Evolutionary conservation across 1,140 invertebrate species (phyloP).

Genomic region (Zaprionus inermis): DNA sequence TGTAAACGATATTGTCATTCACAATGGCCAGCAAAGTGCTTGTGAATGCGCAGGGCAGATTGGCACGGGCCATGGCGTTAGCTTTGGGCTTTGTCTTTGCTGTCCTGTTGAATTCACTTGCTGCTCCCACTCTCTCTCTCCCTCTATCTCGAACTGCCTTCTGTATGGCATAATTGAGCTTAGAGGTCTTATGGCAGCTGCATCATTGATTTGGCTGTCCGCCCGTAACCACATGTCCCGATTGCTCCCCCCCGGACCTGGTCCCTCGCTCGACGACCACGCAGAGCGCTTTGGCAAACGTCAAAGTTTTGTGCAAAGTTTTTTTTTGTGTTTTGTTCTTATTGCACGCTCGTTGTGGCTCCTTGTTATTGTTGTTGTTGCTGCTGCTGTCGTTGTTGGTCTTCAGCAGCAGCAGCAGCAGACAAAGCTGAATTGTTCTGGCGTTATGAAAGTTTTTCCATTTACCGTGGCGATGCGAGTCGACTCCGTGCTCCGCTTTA

Average conservation of each 20-base stretch:
- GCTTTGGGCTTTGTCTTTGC: conserved; percentile 23
- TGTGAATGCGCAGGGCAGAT: neutral
- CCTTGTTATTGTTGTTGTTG: conserved; percentile 46
- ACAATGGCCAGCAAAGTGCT: conserved; percentile 43
- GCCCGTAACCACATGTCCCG: conserved; percentile 3
- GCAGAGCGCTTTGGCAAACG: conserved; percentile 17
- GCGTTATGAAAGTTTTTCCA: conserved; percentile 69
- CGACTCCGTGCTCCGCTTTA: conserved; percentile 51
- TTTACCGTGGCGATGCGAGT: conserved; percentile 51
- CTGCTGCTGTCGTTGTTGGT: conserved; percentile 17
- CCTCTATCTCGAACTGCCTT: conserved; percentile 11
- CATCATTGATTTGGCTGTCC: conserved; percentile 69
- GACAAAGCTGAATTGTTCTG: conserved; percentile 52
- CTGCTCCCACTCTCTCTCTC: neutral
- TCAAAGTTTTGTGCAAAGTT: conserved; percentile 69
- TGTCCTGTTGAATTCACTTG: neutral
- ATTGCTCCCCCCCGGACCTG: conserved; percentile 1
- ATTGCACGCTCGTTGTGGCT: conserved; percentile 30
- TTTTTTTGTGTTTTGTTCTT: conserved; percentile 45
- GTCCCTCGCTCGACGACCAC: too few relatives aligned
- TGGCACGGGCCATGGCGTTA: conserved; percentile 27
- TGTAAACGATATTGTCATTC: conserved; percentile 56
- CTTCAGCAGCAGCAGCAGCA: conserved; percentile 61
- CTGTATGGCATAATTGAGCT: conserved; percentile 70
- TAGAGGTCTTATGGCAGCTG: conserved; percentile 75